Percentiles rank a stretch among this genome's conserved stretches.
Evolutionary conservation across 2,888 invertebrate species (phyloP).

Genomic region (Melitaea athalia): DNA sequence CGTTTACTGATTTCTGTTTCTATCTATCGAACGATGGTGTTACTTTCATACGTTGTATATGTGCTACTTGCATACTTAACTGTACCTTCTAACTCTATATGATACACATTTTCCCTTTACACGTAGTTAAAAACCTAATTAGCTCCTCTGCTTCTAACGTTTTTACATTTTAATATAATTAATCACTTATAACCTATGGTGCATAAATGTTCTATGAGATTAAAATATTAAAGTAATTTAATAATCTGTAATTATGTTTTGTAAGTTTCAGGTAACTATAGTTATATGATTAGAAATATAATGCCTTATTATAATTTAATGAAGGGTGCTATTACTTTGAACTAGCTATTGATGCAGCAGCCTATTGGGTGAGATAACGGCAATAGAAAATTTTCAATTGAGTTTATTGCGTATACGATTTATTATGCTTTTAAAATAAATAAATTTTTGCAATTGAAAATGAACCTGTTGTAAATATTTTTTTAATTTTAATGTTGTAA

Average conservation of each 20-base stretch:
- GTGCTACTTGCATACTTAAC: constrained; percentile 17
- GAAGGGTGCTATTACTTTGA: constrained; percentile 68
- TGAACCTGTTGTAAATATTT: constrained; percentile 7
- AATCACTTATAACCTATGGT: constrained; percentile 63
- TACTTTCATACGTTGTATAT: constrained; percentile 22
- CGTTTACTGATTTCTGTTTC: constrained; percentile 17
- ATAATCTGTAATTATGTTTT: constrained; percentile 49
- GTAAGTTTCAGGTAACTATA: constrained; percentile 51
- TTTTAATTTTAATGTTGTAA: constrained; percentile 5
- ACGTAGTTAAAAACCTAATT: constrained; percentile 49
- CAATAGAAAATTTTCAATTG: constrained; percentile 9
- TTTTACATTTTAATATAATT: constrained; percentile 41
- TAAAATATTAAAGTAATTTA: constrained; percentile 55
- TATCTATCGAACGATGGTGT: constrained; percentile 13
- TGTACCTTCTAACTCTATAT: constrained; percentile 32
- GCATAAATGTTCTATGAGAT: constrained; percentile 64
- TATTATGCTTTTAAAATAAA: neutral
- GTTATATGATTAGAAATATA: constrained; percentile 48
- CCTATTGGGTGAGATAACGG: neutral
- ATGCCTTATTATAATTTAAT: constrained; percentile 38
- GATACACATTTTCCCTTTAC: constrained; percentile 37
- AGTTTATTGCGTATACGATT: neutral
- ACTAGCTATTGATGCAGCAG: constrained; percentile 15
- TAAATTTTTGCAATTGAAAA: constrained; percentile 2
- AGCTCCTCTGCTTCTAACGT: constrained; percentile 51